A percentile compares a stretch with the other conserved stretches of the same genome.
Evolutionary conservation across 1,140 invertebrate species (phyloP).

Genomic region (Aphelenchoides besseyi): DNA sequence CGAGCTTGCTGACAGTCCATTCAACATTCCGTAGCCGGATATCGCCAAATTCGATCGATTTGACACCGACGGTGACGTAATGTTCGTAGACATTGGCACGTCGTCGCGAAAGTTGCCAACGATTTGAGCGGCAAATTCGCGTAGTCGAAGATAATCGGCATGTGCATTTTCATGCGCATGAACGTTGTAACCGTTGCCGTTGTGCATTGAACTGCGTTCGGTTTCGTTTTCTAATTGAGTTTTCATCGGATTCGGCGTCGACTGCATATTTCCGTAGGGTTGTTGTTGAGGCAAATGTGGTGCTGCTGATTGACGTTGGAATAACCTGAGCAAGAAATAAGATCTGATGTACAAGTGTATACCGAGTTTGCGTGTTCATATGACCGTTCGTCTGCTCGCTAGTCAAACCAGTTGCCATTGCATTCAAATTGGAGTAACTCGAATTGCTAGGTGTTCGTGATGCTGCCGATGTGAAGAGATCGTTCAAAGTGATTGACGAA

Average conservation of each 20-base stretch:
- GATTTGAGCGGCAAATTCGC: background rate
- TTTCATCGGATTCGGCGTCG: background rate
- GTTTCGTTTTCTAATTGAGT: background rate
- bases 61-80: background rate
- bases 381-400: constrained; percentile 3
- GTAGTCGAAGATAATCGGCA: background rate
- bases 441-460: constrained; percentile 10
- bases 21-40: background rate
- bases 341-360: background rate
- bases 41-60: background rate
- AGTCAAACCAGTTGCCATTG: background rate
- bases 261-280: background rate
- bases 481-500: background rate
- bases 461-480: constrained; percentile 4
- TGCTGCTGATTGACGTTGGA: background rate
- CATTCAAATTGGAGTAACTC: background rate
- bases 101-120: background rate
- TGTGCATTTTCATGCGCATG: background rate
- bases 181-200: constrained; percentile 17
- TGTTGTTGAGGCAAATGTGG: constrained; percentile 9
- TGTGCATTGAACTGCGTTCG: background rate
- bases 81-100: background rate
- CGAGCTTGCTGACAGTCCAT: background rate
- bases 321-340: background rate
- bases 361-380: background rate